Base-by-base conservation (phyloP, 2,113 vertebrate genomes). In the Microtus pennsylvanicus region DNA sequence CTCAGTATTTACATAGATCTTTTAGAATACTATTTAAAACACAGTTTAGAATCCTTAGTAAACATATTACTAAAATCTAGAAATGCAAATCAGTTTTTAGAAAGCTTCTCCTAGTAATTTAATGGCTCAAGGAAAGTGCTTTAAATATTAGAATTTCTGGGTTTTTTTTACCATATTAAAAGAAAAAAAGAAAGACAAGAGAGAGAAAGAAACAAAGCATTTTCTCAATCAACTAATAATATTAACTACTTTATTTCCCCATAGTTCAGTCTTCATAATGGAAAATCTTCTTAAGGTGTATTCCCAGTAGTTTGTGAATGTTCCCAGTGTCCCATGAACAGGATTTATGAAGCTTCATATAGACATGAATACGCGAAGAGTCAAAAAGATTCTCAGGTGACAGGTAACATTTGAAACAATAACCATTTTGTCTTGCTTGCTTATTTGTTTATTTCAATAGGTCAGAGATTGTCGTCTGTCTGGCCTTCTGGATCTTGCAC, bases 401-500 rank as follows among this genome's bases (percentile, higher is more conserved):
- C 35, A 74, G 7, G 4, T n/a, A 11, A 47, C 38, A 21, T 94
- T 80, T 75, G 7, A 1, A 47, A 63, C 24, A 7, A 52, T 28
- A 28, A 47, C 3, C 11, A 42, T 94, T 96, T 63, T 83, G 81
- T 63, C 26, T 61, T 38, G 5, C n/a, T 45, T 77, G 24, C 14
- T 55, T 55, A 55, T 58, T 58, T 58, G 22, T 61, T 63, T 87
- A 17, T 58, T 58, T 58, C 0, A 7, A 1, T 24, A 99, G 99
- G 98, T 99, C 58, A 98, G 99, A n/a, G 95, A 99, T 96, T 99
- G 99, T 77, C 99, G 98, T 82, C 97, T 99, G 67, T 1, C 85
- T 7, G 93, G 98, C 58, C 98, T 98, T 38, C 97, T 99, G 83
- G 99, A 99, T 72, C 97, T 99, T 91, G 98, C 99, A 1, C 96